Conservation (phyloP, 1,140 invertebrate genomes). For the Neocloeon triangulifer region DNA sequence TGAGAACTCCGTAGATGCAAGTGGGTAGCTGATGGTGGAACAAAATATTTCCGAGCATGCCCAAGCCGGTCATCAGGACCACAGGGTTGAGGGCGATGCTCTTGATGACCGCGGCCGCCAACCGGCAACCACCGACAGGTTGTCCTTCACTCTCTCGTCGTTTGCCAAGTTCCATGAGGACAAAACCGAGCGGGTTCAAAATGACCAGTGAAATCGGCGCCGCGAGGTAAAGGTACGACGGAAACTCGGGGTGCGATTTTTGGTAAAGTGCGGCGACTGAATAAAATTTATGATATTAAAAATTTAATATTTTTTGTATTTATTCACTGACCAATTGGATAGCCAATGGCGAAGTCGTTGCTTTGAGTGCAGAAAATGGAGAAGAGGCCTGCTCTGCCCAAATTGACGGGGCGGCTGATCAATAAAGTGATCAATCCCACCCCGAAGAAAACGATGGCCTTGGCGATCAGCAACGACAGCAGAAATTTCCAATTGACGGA, state of each 20-base stretch:
- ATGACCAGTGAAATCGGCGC: conserved; percentile 84
- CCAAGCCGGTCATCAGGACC: conserved; percentile 79
- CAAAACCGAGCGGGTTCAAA: conserved; percentile 79
- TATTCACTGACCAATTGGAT: conserved; percentile 67
- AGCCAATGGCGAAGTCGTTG: conserved; percentile 95
- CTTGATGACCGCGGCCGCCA: conserved; percentile 18
- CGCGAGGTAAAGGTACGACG: conserved; percentile 77
- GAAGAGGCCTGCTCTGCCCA: conserved; percentile 69
- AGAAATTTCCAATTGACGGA: conserved; percentile 79
- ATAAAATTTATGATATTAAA: conserved; percentile 11
- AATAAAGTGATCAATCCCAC: conserved; percentile 60
- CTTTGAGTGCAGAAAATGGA: conserved; percentile 91
- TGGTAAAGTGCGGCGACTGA: conserved; percentile 27
- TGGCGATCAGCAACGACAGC: conserved; percentile 62
- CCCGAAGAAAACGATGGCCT: conserved; percentile 61
- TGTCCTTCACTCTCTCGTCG: conserved; percentile 15
- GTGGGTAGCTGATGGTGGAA: conserved; percentile 56
- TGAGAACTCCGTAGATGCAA: conserved; percentile 48
- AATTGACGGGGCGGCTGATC: conserved; percentile 52
- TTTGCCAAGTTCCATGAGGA: conserved; percentile 74
- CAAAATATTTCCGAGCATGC: conserved; percentile 63
- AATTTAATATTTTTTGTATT: neutral
- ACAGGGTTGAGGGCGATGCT: conserved; percentile 65
- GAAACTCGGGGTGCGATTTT: conserved; percentile 64
- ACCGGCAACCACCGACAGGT: conserved; percentile 11